Evolutionary conservation across 2,797 vertebrate genomes (phyloP).

Genomic region (Rhinogobio ventralis): DNA sequence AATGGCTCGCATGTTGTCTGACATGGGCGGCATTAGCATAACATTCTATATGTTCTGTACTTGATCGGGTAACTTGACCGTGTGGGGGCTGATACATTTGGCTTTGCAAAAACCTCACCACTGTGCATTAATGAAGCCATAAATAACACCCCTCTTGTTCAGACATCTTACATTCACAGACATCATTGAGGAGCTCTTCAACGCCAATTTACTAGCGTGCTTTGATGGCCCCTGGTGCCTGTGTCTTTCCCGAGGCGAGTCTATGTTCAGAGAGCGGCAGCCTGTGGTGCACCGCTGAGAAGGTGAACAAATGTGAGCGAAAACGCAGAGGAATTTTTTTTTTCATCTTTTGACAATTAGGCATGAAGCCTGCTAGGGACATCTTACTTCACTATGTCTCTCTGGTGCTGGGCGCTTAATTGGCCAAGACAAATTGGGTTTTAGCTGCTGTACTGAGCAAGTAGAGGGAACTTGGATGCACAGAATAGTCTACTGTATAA

Average conservation of each 20-base stretch:
- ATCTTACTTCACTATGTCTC: conserved; percentile 41
- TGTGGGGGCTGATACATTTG: conserved; percentile 79
- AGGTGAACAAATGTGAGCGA: conserved; percentile 29
- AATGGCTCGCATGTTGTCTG: conserved; percentile 35
- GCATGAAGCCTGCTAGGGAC: conserved; percentile 51
- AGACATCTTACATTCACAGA: conserved; percentile 78
- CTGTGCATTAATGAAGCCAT: conserved; percentile 81
- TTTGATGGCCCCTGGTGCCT: conserved; percentile 71
- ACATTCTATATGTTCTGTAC: conserved; percentile 48
- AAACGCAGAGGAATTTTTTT: conserved; percentile 37
- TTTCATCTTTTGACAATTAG: conserved; percentile 56
- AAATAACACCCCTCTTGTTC: conserved; percentile 79
- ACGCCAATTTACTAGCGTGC: conserved; percentile 84
- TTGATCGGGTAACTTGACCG: conserved; percentile 60
- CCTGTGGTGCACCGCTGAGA: conserved; percentile 29
- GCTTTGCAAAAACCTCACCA: conserved; percentile 77
- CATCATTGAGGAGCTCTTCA: conserved; percentile 84
- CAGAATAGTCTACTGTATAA: background rate
- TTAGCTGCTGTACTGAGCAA: conserved; percentile 26
- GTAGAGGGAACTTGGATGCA: background rate
- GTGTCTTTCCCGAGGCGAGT: conserved; percentile 65
- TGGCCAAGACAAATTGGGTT: conserved; percentile 48
- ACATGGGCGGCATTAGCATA: conserved; percentile 64
- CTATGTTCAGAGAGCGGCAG: conserved; percentile 6
- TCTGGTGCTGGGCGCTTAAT: conserved; percentile 51